Base-by-base conservation (phyloP, 1,140 invertebrate species). In the Hyposmocoma kahamanoa region DNA sequence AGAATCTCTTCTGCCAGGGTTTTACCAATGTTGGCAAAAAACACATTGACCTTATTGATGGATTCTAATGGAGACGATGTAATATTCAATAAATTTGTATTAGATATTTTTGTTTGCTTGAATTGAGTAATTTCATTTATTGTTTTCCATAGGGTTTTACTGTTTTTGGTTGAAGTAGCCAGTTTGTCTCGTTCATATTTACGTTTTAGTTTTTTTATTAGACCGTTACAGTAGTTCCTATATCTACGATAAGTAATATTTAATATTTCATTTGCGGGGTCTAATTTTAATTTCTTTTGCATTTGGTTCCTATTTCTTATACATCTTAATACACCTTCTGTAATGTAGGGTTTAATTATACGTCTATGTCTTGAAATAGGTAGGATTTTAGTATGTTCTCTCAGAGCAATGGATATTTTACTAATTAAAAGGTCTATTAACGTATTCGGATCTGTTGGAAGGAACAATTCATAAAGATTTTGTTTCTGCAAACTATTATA, bases 201-300 rank as follows among this genome's bases (percentile, higher is more conserved):
- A 9, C 19, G 24, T 48, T 58, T 62, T 13, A 55, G 1, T 42
- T 47, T 55, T 59, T 62, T 56, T 13, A 62, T 26, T 17, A 62
- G 18, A 38, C 56, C 59, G 19, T 49, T 57, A 17, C 55, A 62
- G 28, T 46, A 59, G 36, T 55, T 62, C 10, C 59, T 47, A 43
- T 62, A 59, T 0, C 59, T 18, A 6, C 10, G 47, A 34, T 52
- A 62, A 21, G 39, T 58, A 13, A 58, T 21, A 42, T 42, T 41
- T 8, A 45, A 34, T 22, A 30, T 38, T 11, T 47, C 18, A 34
- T 58, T 47, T 22, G 51, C 24, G 22, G 45, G 49, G 24, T 53
- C 28, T 50, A 50, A 48, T 58, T 55, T 41, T 3, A 30, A 18
- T 1, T 26, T 19, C 15, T 30, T 3, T 2, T 58, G 50, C 3